Conservation (phyloP, 2,797 vertebrate genomes). For the Chaunax sp. region DNA sequence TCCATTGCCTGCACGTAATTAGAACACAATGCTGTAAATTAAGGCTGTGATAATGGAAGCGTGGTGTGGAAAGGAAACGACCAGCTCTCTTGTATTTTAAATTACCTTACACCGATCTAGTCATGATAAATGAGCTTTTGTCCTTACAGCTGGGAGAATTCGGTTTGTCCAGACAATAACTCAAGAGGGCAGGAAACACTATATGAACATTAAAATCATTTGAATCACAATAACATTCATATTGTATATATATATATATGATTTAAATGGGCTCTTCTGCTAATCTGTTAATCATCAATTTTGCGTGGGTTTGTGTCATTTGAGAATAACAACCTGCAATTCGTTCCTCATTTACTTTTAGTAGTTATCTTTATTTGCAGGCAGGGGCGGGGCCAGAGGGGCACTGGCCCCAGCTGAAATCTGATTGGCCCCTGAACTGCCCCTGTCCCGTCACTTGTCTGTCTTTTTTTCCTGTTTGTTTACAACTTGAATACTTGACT, state of each 20-base stretch:
- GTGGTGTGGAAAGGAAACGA: constrained; percentile 15
- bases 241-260: too few relatives aligned
- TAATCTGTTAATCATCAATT: neutral
- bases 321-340: too few relatives aligned
- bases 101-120: constrained; percentile 4
- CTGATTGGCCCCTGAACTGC: too few relatives aligned
- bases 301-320: too few relatives aligned
- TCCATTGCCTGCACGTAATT: constrained; percentile 50
- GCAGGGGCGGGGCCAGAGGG: too few relatives aligned
- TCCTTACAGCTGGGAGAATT: constrained; percentile 1
- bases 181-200: neutral
- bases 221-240: too few relatives aligned
- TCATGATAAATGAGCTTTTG: constrained; percentile 6
- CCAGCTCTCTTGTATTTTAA: constrained; percentile 2
- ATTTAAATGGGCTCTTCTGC: neutral
- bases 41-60: constrained; percentile 30
- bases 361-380: too few relatives aligned
- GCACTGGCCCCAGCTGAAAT: too few relatives aligned
- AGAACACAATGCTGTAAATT: constrained; percentile 32
- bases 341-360: too few relatives aligned
- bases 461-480: too few relatives aligned
- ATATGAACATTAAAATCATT: neutral
- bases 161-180: neutral
- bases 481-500: too few relatives aligned
- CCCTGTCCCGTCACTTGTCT: too few relatives aligned